Conservation (phyloP, 2,113 vertebrate genomes). For the Pseudolaguvia tuberculata region DNA sequence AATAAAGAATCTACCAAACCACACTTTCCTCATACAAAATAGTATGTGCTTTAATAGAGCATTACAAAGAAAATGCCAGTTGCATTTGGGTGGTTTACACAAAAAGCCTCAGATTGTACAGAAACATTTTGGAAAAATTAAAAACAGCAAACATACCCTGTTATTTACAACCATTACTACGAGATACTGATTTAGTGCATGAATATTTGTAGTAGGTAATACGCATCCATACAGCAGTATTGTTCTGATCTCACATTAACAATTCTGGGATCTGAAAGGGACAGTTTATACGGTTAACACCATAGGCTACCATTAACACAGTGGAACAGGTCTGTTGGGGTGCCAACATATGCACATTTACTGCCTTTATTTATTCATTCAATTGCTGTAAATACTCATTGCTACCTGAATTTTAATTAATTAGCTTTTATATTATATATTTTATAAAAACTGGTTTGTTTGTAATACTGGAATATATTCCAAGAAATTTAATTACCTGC, state of each 20-base stretch:
- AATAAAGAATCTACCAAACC: slow-evolving; percentile 8
- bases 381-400: not conserved
- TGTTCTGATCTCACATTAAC: not conserved
- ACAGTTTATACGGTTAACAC: not conserved
- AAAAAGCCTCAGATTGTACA: not conserved
- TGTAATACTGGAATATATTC: not conserved
- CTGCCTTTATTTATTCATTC: not conserved
- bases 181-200: not conserved
- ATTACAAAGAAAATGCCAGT: not conserved
- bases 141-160: not conserved
- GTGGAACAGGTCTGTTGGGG: not conserved
- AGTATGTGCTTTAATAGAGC: not conserved
- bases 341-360: not conserved
- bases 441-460: too few species aligned
- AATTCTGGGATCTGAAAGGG: not conserved
- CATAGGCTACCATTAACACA: not conserved
- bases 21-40: not conserved
- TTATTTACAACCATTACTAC: too few species aligned
- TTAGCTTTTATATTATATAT: not conserved
- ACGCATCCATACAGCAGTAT: too few species aligned
- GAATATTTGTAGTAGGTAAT: not conserved
- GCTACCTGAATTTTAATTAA: not conserved
- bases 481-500: not conserved
- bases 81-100: not conserved
- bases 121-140: not conserved